Base-by-base conservation (phyloP, 2,888 invertebrate genomes). In the Loripinus fragilis region DNA sequence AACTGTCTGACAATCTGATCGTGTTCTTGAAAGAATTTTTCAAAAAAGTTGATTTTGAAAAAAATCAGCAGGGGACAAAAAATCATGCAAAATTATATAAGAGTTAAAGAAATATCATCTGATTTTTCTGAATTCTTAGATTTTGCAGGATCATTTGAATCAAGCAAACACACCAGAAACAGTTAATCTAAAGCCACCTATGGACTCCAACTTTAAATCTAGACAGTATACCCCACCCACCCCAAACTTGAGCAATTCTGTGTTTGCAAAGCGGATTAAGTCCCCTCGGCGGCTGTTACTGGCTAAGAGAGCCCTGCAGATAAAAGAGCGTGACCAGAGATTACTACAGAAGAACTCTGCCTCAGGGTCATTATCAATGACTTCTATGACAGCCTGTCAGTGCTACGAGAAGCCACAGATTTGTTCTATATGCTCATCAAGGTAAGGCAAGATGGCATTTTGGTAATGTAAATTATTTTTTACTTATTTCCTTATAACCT, bases 351-450 rank as follows among this genome's bases (percentile, higher is more conserved):
- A 41, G 10, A 81, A 75, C 30, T 52, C 70, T 23, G n/a, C n/a
- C n/a, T n/a, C n/a, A n/a, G n/a, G n/a, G n/a, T 70, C 74, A 5
- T 42, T 45, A 28, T 41, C 17, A 28, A 76, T 55, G 20, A 70
- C 77, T 42, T 71, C 64, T 10, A 69, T 81, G 12, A 74, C 83
- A 20, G 85, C 89, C 8, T 97, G 97, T 93, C 94, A 94, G 74
- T 97, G 97, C 93, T 95, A 94, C 89, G 96, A 95, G 20, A 95
- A 95, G 92, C 94, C 96, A 0, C 95, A 94, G 91, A 95, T 96
- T 42, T 97, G 97, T 93, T 94, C 95, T 48, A 89, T 95, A n/a
- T 97, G 97, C 90, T 91, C 95, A 69, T 93, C 95, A 52, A 95
- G 96, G 88, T 95, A 95, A 82, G n/a, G n/a, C n/a, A n/a, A n/a